Conservation (phyloP, 2,888 invertebrate genomes). For the Lasioglossum lativentre region DNA sequence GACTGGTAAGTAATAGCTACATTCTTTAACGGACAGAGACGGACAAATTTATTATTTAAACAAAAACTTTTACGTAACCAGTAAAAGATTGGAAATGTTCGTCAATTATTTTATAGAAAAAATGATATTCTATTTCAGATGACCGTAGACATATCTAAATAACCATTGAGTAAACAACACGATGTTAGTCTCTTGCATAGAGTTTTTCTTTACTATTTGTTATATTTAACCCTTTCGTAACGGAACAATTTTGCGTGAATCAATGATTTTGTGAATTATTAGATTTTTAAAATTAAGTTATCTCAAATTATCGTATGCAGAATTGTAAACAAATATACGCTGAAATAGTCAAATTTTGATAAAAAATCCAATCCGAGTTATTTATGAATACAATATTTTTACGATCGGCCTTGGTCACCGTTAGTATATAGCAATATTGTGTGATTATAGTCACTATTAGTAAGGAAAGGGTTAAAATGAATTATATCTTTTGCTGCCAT, state of each 20-base stretch:
- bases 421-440: too few relatives aligned
- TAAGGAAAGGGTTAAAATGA: background rate
- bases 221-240: background rate
- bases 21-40: background rate
- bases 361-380: background rate
- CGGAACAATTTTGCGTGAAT: background rate
- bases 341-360: background rate
- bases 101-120: background rate
- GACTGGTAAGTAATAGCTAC: constrained; percentile 88
- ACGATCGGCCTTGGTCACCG: too few relatives aligned
- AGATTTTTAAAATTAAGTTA: background rate
- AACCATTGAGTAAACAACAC: background rate
- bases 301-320: too few relatives aligned
- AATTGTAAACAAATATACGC: background rate
- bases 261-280: background rate
- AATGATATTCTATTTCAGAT: background rate
- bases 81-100: background rate
- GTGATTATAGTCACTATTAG: background rate
- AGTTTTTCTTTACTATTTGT: background rate
- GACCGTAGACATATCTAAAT: background rate
- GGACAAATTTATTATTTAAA: constrained; percentile 9
- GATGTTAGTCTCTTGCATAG: background rate
- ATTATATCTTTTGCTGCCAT: background rate
- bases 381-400: too few relatives aligned
- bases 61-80: background rate